phyloP scores from a whole-genome alignment of 2,797 vertebrate species.

The Lophotriccus pileatus region DNA sequence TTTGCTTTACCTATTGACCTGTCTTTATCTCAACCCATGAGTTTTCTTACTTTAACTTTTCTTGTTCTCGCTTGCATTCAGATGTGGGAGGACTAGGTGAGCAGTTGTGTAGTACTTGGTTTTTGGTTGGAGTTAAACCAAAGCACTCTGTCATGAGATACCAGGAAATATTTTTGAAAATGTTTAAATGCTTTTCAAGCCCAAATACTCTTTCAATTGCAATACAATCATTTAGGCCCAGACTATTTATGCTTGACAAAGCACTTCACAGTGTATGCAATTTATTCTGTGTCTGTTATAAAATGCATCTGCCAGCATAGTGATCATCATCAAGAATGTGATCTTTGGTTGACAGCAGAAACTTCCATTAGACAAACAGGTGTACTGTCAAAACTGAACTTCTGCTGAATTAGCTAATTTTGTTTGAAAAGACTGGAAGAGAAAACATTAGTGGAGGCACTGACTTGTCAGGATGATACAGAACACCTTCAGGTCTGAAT shows the following conservation, averaged over 20 bases:
- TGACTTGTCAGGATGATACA: background rate
- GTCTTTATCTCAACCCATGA: background rate
- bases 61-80: background rate
- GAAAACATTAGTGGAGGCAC: background rate
- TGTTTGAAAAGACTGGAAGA: background rate
- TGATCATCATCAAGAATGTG: background rate
- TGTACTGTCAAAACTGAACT: background rate
- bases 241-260: background rate
- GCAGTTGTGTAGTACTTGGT: background rate
- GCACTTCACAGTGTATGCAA: background rate
- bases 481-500: background rate
- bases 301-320: background rate
- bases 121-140: background rate
- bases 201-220: background rate
- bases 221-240: background rate
- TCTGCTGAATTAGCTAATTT: constrained; percentile 16
- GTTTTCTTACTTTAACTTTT: background rate
- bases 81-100: background rate
- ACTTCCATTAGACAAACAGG: background rate
- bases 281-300: constrained; percentile 25
- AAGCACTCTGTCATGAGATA: background rate
- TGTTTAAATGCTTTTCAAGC: background rate
- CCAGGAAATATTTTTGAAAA: background rate
- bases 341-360: constrained; percentile 7
- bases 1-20: background rate